A percentile compares a stretch with the other conserved stretches of the same genome.
phyloP scores from a whole-genome alignment of 2,888 invertebrate species.

The Strigamia crassipes region DNA sequence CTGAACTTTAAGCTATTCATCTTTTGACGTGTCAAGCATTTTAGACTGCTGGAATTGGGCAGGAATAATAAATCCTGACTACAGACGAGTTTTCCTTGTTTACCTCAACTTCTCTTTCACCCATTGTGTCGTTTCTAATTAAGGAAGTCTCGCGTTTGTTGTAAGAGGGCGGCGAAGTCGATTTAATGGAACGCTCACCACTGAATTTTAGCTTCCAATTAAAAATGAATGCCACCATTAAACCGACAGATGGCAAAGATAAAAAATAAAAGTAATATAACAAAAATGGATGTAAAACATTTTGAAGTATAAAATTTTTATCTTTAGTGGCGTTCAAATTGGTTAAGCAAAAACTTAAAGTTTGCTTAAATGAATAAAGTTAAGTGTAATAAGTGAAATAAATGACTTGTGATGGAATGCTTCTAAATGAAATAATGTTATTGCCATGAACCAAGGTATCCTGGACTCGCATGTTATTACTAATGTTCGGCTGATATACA shows the following conservation, averaged over 20 bases:
- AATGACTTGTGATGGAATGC: too few species aligned
- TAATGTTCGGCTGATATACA: too few species aligned
- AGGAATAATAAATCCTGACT: slow-evolving; percentile 28
- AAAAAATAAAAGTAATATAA: background rate
- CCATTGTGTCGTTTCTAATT: slow-evolving; percentile 14
- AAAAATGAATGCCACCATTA: slow-evolving; percentile 1
- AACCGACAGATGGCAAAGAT: background rate
- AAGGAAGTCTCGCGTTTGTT: background rate
- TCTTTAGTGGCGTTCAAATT: too few species aligned
- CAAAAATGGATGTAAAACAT: background rate
- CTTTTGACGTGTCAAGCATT: background rate
- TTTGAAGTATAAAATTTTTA: background rate
- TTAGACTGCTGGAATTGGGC: background rate
- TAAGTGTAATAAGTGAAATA: too few species aligned
- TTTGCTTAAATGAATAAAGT: too few species aligned
- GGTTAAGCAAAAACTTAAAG: too few species aligned
- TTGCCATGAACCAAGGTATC: too few species aligned
- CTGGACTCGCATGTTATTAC: too few species aligned
- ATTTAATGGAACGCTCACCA: background rate
- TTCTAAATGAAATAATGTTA: too few species aligned
- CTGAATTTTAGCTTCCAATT: background rate
- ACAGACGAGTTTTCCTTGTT: slow-evolving; percentile 20
- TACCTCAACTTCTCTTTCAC: slow-evolving; percentile 24
- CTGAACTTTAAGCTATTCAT: background rate
- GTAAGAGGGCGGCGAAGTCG: background rate